Percentiles rank a stretch among this genome's conserved stretches.
phyloP scores from a whole-genome alignment of 1,140 invertebrate species.

The Drosophila yakuba region DNA sequence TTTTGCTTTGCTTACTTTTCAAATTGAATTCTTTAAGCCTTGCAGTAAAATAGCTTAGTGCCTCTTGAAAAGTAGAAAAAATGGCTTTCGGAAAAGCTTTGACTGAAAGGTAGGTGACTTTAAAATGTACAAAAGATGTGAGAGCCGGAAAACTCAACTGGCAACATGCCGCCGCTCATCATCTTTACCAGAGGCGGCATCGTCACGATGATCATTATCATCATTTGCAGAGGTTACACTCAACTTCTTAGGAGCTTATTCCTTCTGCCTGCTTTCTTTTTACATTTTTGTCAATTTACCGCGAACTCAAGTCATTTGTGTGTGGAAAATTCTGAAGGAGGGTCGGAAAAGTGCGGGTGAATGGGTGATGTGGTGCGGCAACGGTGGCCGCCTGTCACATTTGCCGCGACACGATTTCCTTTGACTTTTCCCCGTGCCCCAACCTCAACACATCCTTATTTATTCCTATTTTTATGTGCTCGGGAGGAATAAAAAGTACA shows the following conservation, averaged over 20 bases:
- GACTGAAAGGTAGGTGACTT: conserved; percentile 25
- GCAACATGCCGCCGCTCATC: conserved; percentile 27
- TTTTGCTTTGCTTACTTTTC: too few species aligned
- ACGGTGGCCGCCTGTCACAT: conserved; percentile 64
- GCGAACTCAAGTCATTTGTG: conserved; percentile 66
- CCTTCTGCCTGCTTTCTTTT: conserved; percentile 46
- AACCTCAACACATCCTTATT: conserved; percentile 56
- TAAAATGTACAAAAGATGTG: conserved; percentile 28
- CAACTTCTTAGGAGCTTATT: conserved; percentile 33
- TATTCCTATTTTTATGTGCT: conserved; percentile 74
- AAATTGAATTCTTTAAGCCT: too few species aligned
- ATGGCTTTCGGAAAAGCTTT: background rate
- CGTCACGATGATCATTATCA: conserved; percentile 40
- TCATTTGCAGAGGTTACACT: conserved; percentile 46
- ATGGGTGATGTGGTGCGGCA: conserved; percentile 5
- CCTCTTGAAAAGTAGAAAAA: background rate
- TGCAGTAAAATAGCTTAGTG: too few species aligned
- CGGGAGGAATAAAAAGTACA: conserved; percentile 15
- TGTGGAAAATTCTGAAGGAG: background rate
- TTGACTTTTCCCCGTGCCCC: conserved; percentile 43
- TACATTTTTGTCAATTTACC: conserved; percentile 68
- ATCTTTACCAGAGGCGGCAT: conserved; percentile 19
- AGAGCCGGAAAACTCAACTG: conserved; percentile 12
- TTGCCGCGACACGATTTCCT: conserved; percentile 74
- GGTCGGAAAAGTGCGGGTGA: background rate